Evolutionary conservation across 2,888 invertebrate genomes (phyloP), one percentile per base, ranked within the genome.

Genomic region (Dryocosmus kuriphilus): DNA sequence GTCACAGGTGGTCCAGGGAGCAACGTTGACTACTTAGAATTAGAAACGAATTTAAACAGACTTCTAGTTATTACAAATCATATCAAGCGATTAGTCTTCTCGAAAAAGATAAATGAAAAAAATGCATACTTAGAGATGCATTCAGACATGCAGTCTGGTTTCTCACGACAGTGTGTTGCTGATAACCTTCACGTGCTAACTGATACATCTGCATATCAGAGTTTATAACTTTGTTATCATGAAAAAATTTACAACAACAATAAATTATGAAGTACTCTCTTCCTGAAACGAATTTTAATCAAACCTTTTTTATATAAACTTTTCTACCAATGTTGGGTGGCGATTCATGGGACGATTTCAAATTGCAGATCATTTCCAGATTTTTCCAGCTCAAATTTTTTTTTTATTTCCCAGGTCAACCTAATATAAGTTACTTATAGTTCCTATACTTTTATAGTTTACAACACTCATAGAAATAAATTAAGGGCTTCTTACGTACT

Each of bases 1-100:
- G 76, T 75, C 78, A 81, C 78, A 79, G 79, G 77, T 78, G 77
- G 75, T 78, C 61, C 67, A 65, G 75, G 67, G 14, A 65, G 78
- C 77, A 73, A 74, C 63, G 51, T 65, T n/a, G 78, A 32, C 24
- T 80, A 78, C 81, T 55, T 1, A 41, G 81, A 77, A 81, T 55
- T 4, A 41, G 78, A 77, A 81, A 63, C 35, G 35, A 30, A 63
- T 35, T 35, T 35, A 14, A n/a, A 32, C 32, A 63, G 63, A 63
- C 63, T 63, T 32, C 63, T 35, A 32, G n/a, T 63, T 35, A 38
- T 35, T 11, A 63, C 63, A 63, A 63, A n/a, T 32, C 19, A n/a
- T 63, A 63, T 63, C 63, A 63, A 38, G 22, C 38, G 63, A 63
- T 35, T 35, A 63, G 0, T 32, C 11, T 63, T 63, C 63, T 63